These are phyloP conservation scores for Tinea semifulvella DNA, from an alignment of 2,888 invertebrate genomes.

Conservation along the genomic window DNA sequence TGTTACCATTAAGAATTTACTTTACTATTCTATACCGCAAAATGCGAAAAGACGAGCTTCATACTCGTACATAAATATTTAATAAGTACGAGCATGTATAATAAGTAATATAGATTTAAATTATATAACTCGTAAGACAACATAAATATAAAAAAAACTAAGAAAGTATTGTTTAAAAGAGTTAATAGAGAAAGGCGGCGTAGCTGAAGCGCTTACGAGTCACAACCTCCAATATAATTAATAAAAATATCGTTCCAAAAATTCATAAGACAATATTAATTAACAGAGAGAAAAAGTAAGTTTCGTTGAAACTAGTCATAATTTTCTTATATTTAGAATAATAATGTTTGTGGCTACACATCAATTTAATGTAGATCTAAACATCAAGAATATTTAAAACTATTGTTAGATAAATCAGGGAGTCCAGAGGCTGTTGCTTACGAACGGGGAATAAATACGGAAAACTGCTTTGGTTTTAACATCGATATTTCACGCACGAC, in stretches of 20 bases:
- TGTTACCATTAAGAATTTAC: not conserved
- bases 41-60: not conserved
- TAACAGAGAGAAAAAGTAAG: not conserved
- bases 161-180: not conserved
- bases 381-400: slow-evolving; percentile 7
- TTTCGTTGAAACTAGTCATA: not conserved
- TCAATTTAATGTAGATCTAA: slow-evolving; percentile 8
- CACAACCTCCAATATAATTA: not conserved
- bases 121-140: slow-evolving; percentile 1
- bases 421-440: slow-evolving; percentile 12
- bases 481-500: slow-evolving; percentile 11
- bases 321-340: not conserved
- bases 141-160: not conserved
- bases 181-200: slow-evolving; percentile 1
- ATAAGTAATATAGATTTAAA: not conserved
- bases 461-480: not conserved
- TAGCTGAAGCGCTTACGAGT: not conserved
- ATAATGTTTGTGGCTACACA: slow-evolving; percentile 3
- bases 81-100: not conserved
- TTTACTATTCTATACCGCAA: not conserved
- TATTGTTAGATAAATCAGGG: slow-evolving; percentile 2
- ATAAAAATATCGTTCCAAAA: not conserved
- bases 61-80: not conserved
- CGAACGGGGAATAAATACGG: slow-evolving; percentile 5
- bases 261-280: not conserved